Evolutionary conservation across 2,888 invertebrate species (phyloP), one percentile per base, ranked within the genome.

Genomic region (Stramonita haemastoma): DNA sequence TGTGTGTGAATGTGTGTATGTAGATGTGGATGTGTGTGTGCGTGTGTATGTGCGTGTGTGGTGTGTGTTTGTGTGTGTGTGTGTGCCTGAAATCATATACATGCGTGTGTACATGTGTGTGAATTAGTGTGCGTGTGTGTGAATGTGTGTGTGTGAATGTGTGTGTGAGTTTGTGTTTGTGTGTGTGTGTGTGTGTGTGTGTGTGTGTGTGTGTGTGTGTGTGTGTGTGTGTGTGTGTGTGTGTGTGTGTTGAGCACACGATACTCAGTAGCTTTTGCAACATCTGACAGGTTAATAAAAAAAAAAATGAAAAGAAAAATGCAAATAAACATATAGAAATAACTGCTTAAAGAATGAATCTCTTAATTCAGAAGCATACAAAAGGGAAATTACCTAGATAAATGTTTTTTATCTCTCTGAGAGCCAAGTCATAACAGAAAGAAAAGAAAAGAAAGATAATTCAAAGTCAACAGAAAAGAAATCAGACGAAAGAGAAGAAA

Each of bases 161-260:
- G 81, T 32, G 81, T 32, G 81, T 32, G 81, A 81, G 81, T 32
- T 29, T 32, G 81, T 32, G 81, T 32, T 11, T 22, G 81, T 32
- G 26, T 73, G 13, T 6, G 17, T 26, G 13, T 19, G 26, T 26
- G 6, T 32, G 73, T 73, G 73, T 73, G 73, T 73, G 73, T 73
- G 73, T 19, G 73, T 73, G 73, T 73, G 73, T n/a, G 73, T 73
- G 73, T 73, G 73, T 15, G n/a, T 73, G 73, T 73, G 73, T 73
- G 73, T 77, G 77, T 77, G 77, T n/a, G 46, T 46, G 77, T n/a
- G 34, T 34, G 81, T 34, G 81, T 34, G 81, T 81, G 81, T 81
- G 34, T 81, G 34, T 81, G 81, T 81, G 81, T 81, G 81, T 32
- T 13, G 46, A 46, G 46, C 46, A 46, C 46, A 46, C 8, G 46